Conservation (phyloP, 2,113 vertebrate genomes). For the Scartelaos histophorus region DNA sequence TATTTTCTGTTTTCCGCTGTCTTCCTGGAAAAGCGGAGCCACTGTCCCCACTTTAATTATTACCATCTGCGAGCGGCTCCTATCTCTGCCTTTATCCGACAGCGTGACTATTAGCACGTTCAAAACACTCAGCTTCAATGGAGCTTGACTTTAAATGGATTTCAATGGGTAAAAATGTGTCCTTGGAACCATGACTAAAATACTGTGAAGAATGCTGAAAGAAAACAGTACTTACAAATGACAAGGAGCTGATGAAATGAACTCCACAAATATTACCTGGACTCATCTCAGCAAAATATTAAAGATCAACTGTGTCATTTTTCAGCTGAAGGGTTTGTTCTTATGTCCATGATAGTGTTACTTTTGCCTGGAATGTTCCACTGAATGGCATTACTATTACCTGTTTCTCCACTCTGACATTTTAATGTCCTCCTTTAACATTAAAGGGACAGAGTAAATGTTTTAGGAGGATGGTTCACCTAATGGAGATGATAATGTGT, state of each 20-base stretch:
- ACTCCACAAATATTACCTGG: no score
- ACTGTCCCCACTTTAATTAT: conserved; percentile 32
- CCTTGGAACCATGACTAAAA: background rate
- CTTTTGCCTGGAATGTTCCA: no score
- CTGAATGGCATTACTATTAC: no score
- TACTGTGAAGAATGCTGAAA: background rate
- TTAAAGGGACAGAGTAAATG: no score
- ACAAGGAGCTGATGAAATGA: conserved; percentile 3
- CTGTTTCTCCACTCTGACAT: no score
- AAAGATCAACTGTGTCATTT: no score
- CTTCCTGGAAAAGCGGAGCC: conserved; percentile 12
- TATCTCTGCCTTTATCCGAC: conserved; percentile 14
- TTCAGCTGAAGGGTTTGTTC: no score
- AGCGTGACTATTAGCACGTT: background rate
- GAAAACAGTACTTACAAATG: background rate
- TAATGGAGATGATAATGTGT: no score
- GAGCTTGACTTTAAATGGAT: background rate
- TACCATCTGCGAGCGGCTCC: conserved; percentile 14
- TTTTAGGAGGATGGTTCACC: no score
- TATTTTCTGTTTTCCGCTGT: conserved; percentile 28
- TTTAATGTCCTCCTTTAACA: no score
- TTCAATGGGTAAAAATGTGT: background rate
- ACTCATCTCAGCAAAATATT: no score
- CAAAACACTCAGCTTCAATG: background rate
- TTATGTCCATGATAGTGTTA: no score